Percentiles rank a stretch among this genome's conserved stretches.
Conservation (phyloP, 92 coral and sea anemone genomes). For the Nematostella vectensis region DNA sequence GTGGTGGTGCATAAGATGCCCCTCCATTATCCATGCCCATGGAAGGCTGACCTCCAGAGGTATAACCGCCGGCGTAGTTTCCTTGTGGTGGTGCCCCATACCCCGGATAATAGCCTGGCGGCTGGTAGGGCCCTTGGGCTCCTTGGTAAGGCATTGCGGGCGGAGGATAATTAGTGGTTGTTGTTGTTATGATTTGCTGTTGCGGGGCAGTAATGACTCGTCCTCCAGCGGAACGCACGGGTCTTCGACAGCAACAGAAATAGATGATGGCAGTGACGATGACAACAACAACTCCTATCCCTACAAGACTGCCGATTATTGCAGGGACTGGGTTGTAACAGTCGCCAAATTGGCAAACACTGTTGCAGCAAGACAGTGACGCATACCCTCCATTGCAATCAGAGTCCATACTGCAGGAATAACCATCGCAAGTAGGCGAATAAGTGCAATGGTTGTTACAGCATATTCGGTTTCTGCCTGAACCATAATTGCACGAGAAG, state of each 20-base stretch:
- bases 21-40: too few species aligned
- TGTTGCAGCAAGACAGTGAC: background rate
- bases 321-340: background rate
- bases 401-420: background rate
- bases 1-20: too few species aligned
- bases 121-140: too few species aligned
- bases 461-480: too few species aligned
- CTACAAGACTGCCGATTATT: background rate
- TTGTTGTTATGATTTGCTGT: background rate
- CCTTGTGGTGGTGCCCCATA: constrained; percentile 10
- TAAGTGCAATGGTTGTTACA: constrained; percentile 8
- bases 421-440: constrained; percentile 4
- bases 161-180: background rate
- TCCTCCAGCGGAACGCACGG: background rate
- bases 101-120: background rate
- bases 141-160: background rate
- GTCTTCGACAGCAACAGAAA: constrained; percentile 3
- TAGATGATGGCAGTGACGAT: background rate
- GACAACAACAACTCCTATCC: background rate
- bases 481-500: background rate
- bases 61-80: too few species aligned
- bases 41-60: background rate
- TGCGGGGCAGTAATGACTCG: background rate
- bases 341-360: background rate
- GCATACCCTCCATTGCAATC: background rate